A percentile compares a stretch with the other conserved stretches of the same genome.
Conservation (phyloP, 1,140 invertebrate genomes). For the Lordiphosa stackelbergi region DNA sequence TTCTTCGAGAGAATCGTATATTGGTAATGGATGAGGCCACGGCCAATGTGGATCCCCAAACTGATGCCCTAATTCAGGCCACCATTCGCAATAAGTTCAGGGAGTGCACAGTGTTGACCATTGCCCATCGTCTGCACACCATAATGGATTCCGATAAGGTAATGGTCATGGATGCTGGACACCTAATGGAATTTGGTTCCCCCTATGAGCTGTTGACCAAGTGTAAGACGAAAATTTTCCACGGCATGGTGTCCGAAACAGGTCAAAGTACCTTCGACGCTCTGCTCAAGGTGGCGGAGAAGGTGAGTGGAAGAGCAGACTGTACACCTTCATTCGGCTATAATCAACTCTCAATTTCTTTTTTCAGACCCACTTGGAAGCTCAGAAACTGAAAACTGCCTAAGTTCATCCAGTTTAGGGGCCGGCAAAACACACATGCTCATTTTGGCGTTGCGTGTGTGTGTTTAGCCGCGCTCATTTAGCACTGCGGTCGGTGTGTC, state of each 20-base stretch:
- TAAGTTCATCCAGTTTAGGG: constrained; percentile 17
- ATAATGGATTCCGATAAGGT: constrained; percentile 59
- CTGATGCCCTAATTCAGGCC: constrained; percentile 84
- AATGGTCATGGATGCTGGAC: constrained; percentile 51
- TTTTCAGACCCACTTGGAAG: constrained; percentile 36
- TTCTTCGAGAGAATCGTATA: constrained; percentile 84
- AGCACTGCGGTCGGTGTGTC: too few species aligned
- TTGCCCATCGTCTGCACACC: constrained; percentile 53
- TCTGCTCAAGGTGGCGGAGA: constrained; percentile 80
- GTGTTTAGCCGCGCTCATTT: too few species aligned
- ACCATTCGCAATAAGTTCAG: constrained; percentile 77
- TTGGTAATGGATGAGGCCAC: constrained; percentile 81
- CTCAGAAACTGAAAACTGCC: constrained; percentile 39
- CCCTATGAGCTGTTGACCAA: constrained; percentile 80
- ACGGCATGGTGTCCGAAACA: constrained; percentile 82
- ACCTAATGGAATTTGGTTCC: constrained; percentile 72
- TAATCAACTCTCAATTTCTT: background rate
- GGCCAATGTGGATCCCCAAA: constrained; percentile 81
- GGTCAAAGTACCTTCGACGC: constrained; percentile 80
- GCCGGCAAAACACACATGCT: too few species aligned
- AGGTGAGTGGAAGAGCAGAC: constrained; percentile 51
- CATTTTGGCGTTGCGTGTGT: too few species aligned
- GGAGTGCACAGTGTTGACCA: constrained; percentile 50
- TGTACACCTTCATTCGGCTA: constrained; percentile 1
- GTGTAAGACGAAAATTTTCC: constrained; percentile 77